A percentile compares a stretch with the other conserved stretches of the same genome.
These are phyloP conservation scores for Anoura caudifer DNA, from an alignment of 2,113 vertebrate genomes.

Conservation along the genomic window DNA sequence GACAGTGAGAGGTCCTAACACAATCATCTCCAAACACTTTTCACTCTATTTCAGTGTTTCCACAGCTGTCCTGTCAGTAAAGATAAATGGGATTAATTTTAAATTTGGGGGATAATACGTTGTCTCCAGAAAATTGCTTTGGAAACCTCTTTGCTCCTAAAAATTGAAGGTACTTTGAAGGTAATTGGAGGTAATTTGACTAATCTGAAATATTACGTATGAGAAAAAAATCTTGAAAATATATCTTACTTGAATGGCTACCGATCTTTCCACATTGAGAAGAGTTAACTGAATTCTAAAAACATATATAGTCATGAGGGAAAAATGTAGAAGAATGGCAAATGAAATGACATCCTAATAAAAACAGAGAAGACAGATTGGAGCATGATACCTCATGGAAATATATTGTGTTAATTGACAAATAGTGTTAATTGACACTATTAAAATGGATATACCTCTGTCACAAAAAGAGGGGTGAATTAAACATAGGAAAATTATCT, in stretches of 20 bases:
- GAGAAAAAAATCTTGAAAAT: neutral
- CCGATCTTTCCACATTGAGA: conserved; percentile 19
- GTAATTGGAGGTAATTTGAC: conserved; percentile 12
- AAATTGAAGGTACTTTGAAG: neutral
- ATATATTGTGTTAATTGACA: no score
- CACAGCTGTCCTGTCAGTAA: neutral
- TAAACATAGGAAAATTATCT: neutral
- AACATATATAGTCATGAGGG: neutral
- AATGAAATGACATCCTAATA: neutral
- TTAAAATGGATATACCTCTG: neutral
- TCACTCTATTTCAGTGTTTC: neutral
- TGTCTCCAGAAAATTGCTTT: conserved; percentile 27
- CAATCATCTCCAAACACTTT: neutral
- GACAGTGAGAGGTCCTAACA: neutral
- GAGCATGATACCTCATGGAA: neutral
- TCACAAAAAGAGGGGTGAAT: neutral
- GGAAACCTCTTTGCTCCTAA: conserved; percentile 23
- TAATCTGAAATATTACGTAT: conserved; percentile 41
- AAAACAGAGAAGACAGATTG: conserved; percentile 11
- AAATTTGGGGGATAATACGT: conserved; percentile 31
- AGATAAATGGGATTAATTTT: conserved; percentile 56
- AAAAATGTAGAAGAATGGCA: neutral
- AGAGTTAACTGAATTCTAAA: conserved; percentile 21
- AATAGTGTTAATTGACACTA: conserved; percentile 14
- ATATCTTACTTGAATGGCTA: conserved; percentile 41